Evolutionary conservation across 1,140 invertebrate species (phyloP), one percentile per base, ranked within the genome.

Genomic region (Ceratina calcarata): DNA sequence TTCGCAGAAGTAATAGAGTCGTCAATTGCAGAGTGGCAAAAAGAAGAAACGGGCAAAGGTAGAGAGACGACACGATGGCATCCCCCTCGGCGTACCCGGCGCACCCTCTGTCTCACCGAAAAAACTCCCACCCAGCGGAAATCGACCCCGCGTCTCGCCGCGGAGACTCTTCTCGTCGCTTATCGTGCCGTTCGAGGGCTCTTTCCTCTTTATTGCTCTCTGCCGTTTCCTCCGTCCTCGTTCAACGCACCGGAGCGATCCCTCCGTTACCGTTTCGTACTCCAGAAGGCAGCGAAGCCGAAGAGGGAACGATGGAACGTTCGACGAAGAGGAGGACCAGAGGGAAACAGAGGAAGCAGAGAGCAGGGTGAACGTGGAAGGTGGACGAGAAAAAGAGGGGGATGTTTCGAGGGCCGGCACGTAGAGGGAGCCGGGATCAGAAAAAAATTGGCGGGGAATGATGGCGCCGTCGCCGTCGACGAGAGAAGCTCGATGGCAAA

Each of bases 401-500:
- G 58, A 37, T 64, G 81, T 72, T 85, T 86, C 67, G 75, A 70
- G 71, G 66, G 55, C 20, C 58, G 67, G 24, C 75, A 72, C 58
- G 57, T 24, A 86, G 86, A 88, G 81, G 86, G 86, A 87, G 86
- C 82, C 77, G 86, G 66, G 45, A 53, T 84, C 82, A 82, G 82
- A 86, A 88, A 88, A 87, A 88, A 87, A 85, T 87, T 88, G 82
- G 76, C 85, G 82, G 84, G 83, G 87, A 86, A 88, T 86, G 84
- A 88, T 88, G 87, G 87, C 87, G 87, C 82, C 87, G 86, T 84
- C 86, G 80, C 77, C 83, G 78, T 78, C 55, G 73, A 82, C 82
- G 81, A 77, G 78, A 78, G 72, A 57, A 57, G 49, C 70, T 32
- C 51, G 73, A 75, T 58, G 78, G 82, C 67, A 62, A 64, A 45